Conservation (phyloP, 2,888 invertebrate species). For the Drosophila mimetica region DNA sequence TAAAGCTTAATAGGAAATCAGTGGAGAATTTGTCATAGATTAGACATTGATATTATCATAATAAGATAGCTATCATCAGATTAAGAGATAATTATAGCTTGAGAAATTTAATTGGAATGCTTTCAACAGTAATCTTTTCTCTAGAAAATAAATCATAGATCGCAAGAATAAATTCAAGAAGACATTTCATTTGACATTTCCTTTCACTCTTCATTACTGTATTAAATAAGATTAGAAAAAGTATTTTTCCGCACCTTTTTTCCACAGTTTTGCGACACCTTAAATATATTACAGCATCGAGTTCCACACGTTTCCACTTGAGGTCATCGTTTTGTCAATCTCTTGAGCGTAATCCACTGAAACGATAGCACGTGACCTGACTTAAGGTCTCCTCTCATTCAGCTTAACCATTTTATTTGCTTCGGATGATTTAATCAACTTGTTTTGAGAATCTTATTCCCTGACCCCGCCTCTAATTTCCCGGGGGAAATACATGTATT, state of each 20-base stretch:
- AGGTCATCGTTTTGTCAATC: constrained; percentile 1
- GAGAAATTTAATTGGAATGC: neutral
- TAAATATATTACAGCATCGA: neutral
- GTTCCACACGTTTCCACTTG: constrained; percentile 6
- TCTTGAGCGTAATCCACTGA: neutral
- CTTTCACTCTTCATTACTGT: neutral
- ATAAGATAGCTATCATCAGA: neutral
- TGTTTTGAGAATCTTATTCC: constrained; percentile 20
- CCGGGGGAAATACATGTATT: constrained; percentile 4
- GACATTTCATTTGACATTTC: neutral
- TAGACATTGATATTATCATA: constrained; percentile 1
- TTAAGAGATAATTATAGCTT: neutral
- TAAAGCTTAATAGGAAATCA: neutral
- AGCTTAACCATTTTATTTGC: constrained; percentile 50
- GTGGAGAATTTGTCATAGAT: neutral
- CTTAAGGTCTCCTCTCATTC: constrained; percentile 1
- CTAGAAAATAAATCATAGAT: neutral
- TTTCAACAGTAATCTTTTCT: neutral
- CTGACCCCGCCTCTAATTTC: constrained; percentile 7
- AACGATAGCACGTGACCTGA: constrained; percentile 2
- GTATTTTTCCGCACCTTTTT: neutral
- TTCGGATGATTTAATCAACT: constrained; percentile 51
- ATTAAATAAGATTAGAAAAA: neutral
- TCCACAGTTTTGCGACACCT: neutral
- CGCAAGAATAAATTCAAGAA: neutral